These are phyloP conservation scores for Pyrocephalus nanus DNA, from an alignment of 2,797 vertebrate species.

Conservation along the genomic window DNA sequence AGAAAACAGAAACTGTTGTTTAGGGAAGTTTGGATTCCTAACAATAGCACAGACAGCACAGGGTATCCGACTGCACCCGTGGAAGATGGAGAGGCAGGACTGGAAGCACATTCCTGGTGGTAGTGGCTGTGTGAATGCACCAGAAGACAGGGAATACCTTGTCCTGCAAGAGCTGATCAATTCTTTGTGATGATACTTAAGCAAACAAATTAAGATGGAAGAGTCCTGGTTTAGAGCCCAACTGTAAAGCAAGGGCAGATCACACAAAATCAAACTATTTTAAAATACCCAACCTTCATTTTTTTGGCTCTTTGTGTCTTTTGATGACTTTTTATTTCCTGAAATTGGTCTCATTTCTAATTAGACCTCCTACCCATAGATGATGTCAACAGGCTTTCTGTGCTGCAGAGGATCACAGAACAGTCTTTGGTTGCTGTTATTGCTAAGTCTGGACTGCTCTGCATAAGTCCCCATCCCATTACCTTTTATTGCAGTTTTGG, in stretches of 20 bases:
- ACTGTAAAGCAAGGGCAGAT: background rate
- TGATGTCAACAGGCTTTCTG: background rate
- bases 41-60: background rate
- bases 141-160: background rate
- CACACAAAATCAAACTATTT: background rate
- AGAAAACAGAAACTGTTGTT: background rate
- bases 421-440: background rate
- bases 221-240: background rate
- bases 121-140: background rate
- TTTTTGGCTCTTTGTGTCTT: background rate
- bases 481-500: background rate
- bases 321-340: background rate
- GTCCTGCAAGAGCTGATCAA: background rate
- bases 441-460: background rate
- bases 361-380: background rate
- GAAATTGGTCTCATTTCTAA: background rate
- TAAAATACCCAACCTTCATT: background rate
- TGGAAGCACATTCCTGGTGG: background rate
- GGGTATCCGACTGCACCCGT: background rate
- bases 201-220: background rate
- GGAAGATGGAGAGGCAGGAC: background rate
- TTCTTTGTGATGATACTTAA: background rate
- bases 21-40: background rate
- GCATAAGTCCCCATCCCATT: too few relatives aligned
- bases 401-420: background rate